These are phyloP conservation scores for Glyptemys insculpta DNA, from an alignment of 2,797 vertebrate species.

Conservation along the genomic window DNA sequence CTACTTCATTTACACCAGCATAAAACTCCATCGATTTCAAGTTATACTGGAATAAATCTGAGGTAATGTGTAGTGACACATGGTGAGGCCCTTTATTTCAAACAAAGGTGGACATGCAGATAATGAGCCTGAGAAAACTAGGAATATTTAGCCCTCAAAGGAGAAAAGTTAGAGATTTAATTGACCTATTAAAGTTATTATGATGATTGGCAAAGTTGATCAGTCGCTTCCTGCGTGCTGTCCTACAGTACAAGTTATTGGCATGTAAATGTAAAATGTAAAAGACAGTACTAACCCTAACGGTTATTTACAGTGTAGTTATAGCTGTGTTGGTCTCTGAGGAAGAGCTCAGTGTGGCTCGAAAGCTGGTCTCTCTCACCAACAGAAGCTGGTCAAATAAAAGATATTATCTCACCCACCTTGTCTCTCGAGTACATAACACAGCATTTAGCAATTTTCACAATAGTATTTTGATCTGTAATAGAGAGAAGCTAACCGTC, in stretches of 20 bases:
- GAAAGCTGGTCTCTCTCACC: neutral
- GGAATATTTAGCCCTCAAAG: neutral
- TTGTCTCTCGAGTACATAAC: neutral
- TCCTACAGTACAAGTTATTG: neutral
- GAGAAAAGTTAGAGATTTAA: neutral
- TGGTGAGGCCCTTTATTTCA: slow-evolving; percentile 25
- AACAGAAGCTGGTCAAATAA: neutral
- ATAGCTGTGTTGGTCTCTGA: neutral
- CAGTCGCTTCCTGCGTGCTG: slow-evolving; percentile 12
- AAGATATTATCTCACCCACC: too few species aligned
- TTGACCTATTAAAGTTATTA: slow-evolving; percentile 18
- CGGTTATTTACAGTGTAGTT: too few species aligned
- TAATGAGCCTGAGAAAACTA: slow-evolving; percentile 33
- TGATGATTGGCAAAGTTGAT: neutral
- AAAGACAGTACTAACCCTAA: neutral
- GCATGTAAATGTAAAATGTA: neutral
- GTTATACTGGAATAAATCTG: neutral
- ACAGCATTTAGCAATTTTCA: neutral
- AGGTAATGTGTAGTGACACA: neutral
- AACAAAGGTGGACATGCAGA: neutral
- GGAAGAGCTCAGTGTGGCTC: neutral
- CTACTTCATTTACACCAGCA: slow-evolving; percentile 25
- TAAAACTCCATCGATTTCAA: neutral
- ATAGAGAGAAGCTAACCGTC: neutral
- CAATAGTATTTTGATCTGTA: neutral